phyloP scores from a whole-genome alignment of 2,113 vertebrate genomes.

The Nannospalax galili region DNA sequence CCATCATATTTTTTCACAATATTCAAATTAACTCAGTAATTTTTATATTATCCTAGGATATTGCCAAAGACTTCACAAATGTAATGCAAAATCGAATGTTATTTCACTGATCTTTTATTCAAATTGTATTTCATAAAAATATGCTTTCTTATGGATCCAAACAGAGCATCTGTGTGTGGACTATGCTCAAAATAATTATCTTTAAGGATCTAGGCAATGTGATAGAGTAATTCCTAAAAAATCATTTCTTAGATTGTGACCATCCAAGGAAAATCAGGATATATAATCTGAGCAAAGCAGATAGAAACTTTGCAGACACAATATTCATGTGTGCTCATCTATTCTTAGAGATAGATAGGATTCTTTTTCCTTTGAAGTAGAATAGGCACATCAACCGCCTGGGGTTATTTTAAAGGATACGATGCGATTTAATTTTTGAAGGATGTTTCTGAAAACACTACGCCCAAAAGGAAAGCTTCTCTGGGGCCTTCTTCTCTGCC shows the following conservation, averaged over 20 bases:
- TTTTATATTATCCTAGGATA: not conserved
- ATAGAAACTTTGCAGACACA: not conserved
- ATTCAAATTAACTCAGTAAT: not conserved
- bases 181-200: not conserved
- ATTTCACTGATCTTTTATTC: slow-evolving; percentile 21
- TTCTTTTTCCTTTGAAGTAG: slow-evolving; percentile 47
- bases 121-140: slow-evolving; percentile 34
- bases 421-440: slow-evolving; percentile 56
- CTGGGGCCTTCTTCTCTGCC: slow-evolving; percentile 42
- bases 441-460: slow-evolving; percentile 59
- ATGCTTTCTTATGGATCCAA: not conserved
- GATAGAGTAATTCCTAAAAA: not conserved
- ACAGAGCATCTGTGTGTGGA: not conserved
- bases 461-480: slow-evolving; percentile 69
- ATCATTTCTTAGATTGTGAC: slow-evolving; percentile 41
- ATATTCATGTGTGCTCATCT: slow-evolving; percentile 1
- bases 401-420: slow-evolving; percentile 30
- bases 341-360: not conserved
- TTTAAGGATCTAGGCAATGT: not conserved
- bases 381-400: slow-evolving; percentile 47
- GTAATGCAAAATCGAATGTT: slow-evolving; percentile 14
- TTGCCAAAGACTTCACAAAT: slow-evolving; percentile 3
- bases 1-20: not conserved
- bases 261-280: slow-evolving; percentile 36
- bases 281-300: slow-evolving; percentile 21